Evolutionary conservation across 2,113 vertebrate genomes (phyloP).

Genomic region (Corapipo altera): DNA sequence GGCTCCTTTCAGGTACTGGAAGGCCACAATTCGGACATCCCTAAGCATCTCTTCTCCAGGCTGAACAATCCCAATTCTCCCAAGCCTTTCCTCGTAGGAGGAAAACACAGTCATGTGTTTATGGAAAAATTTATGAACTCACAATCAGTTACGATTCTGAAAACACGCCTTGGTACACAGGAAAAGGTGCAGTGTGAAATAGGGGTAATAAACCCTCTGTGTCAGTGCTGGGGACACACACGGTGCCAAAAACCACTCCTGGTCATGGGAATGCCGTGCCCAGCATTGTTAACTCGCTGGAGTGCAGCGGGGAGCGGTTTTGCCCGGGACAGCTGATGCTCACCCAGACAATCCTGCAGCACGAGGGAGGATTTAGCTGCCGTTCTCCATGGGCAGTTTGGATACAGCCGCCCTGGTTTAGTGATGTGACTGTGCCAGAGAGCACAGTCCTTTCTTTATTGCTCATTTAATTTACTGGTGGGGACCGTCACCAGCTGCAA

Average conservation of each 20-base stretch:
- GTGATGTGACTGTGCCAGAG: background rate
- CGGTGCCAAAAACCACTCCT: background rate
- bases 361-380: slow-evolving; percentile 6
- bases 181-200: background rate
- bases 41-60: background rate
- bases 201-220: background rate
- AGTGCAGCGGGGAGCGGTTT: accelerated
- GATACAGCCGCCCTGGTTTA: background rate
- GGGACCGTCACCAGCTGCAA: background rate
- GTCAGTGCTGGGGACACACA: background rate
- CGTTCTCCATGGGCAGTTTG: background rate
- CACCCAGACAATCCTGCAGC: background rate
- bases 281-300: accelerated
- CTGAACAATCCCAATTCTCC: background rate
- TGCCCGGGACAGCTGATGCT: background rate
- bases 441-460: background rate
- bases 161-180: background rate
- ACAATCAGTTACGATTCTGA: background rate
- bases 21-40: background rate
- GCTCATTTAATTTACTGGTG: background rate
- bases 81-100: background rate
- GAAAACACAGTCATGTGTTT: background rate
- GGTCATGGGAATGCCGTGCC: accelerated
- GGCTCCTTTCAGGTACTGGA: background rate
- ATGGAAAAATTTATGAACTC: background rate